Percentiles rank a stretch among this genome's conserved stretches.
These are phyloP conservation scores for Strigamia crassipes DNA, from an alignment of 2,888 invertebrate genomes.

Conservation along the genomic window DNA sequence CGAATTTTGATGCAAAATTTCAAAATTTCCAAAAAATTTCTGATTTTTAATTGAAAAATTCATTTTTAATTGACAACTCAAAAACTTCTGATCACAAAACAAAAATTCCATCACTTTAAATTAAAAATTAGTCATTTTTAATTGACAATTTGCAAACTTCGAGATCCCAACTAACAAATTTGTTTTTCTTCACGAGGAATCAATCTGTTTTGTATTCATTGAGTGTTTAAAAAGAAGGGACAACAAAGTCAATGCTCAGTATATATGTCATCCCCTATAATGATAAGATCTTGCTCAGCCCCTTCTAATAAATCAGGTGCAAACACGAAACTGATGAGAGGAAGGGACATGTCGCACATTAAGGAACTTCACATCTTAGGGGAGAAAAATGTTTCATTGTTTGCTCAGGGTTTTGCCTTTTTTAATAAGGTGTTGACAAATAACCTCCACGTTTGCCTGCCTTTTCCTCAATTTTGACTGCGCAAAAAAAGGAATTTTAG, in stretches of 20 bases:
- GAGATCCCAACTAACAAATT: not conserved
- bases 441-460: not conserved
- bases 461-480: not conserved
- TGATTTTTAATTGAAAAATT: too few relatives aligned
- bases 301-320: constrained; percentile 23
- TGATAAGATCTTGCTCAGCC: not conserved
- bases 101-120: too few relatives aligned
- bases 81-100: too few relatives aligned
- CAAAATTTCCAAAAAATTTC: too few relatives aligned
- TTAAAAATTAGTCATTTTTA: too few relatives aligned
- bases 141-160: too few relatives aligned
- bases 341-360: constrained; percentile 22
- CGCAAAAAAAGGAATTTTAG: not conserved
- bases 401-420: not conserved
- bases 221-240: not conserved
- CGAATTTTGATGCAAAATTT: too few relatives aligned
- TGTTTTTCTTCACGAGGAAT: not conserved
- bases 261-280: not conserved
- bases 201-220: not conserved
- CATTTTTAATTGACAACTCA: too few relatives aligned
- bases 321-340: constrained; percentile 30
- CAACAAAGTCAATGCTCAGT: not conserved
- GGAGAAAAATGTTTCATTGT: not conserved
- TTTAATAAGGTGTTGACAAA: constrained; percentile 13
- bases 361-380: constrained; percentile 7